phyloP scores from a whole-genome alignment of 1,140 invertebrate genomes.

The Eriosoma lanigerum region DNA sequence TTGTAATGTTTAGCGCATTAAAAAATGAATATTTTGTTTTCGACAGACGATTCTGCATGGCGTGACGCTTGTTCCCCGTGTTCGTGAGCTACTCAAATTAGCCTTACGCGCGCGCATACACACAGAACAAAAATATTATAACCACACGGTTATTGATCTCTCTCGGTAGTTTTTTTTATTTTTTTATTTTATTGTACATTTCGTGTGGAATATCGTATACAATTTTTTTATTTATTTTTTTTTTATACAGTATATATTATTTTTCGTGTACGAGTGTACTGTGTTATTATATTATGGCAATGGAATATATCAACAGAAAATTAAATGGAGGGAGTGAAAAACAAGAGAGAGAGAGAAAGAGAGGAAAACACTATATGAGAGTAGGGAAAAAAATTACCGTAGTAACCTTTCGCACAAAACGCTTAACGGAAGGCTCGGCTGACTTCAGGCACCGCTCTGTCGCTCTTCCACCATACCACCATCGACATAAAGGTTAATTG shows the following conservation, averaged over 20 bases:
- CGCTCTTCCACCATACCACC: background rate
- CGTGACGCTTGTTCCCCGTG: background rate
- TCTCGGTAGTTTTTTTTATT: constrained; percentile 1
- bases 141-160: constrained; percentile 42
- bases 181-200: constrained; percentile 34
- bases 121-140: background rate
- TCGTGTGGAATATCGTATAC: background rate
- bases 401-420: background rate
- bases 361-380: background rate
- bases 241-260: background rate
- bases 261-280: background rate
- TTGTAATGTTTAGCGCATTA: constrained; percentile 8
- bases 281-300: background rate
- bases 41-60: constrained; percentile 10
- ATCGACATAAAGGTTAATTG: constrained; percentile 1
- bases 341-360: background rate
- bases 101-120: constrained; percentile 1
- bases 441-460: background rate
- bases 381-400: background rate
- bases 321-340: background rate
- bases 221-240: too few relatives aligned
- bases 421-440: background rate
- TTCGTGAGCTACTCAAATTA: constrained; percentile 46
- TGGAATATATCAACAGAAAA: background rate
- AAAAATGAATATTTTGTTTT: constrained; percentile 44